These are phyloP conservation scores for Stigmatopora argus DNA, from an alignment of 2,113 vertebrate genomes.

Conservation along the genomic window DNA sequence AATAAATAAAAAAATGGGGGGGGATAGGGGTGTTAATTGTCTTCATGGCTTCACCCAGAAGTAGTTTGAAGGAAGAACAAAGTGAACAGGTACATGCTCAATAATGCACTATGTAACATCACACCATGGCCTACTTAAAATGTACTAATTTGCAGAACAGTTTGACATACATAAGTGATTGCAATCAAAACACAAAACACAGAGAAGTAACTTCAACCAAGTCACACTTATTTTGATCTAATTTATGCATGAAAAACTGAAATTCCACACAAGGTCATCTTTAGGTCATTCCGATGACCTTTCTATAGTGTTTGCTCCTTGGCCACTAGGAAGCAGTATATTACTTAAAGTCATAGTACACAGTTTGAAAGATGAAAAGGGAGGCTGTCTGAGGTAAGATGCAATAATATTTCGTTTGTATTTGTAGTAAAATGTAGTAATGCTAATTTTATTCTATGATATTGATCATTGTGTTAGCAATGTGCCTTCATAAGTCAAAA, in stretches of 20 bases:
- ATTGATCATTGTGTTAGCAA: not conserved
- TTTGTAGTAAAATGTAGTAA: not conserved
- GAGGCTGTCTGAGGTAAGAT: not conserved
- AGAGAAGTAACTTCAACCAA: too few relatives aligned
- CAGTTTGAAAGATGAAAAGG: not conserved
- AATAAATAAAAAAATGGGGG: constrained; percentile 1
- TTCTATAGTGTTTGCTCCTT: not conserved
- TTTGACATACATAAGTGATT: too few relatives aligned
- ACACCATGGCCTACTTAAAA: too few relatives aligned
- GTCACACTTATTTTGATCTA: too few relatives aligned
- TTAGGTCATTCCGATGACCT: not conserved
- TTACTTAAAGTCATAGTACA: not conserved
- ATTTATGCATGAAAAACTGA: too few relatives aligned
- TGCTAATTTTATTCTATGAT: too few relatives aligned
- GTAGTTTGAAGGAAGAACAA: too few relatives aligned
- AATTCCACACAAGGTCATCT: too few relatives aligned
- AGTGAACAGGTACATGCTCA: too few relatives aligned
- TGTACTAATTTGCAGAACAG: not conserved
- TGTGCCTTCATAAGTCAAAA: not conserved
- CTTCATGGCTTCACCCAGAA: not conserved
- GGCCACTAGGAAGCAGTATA: not conserved
- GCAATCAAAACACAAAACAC: too few relatives aligned
- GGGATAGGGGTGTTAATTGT: not conserved
- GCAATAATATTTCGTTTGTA: not conserved
- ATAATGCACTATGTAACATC: too few relatives aligned